Evolutionary conservation across 2,888 invertebrate species (phyloP).

Genomic region (Acheta domesticus): DNA sequence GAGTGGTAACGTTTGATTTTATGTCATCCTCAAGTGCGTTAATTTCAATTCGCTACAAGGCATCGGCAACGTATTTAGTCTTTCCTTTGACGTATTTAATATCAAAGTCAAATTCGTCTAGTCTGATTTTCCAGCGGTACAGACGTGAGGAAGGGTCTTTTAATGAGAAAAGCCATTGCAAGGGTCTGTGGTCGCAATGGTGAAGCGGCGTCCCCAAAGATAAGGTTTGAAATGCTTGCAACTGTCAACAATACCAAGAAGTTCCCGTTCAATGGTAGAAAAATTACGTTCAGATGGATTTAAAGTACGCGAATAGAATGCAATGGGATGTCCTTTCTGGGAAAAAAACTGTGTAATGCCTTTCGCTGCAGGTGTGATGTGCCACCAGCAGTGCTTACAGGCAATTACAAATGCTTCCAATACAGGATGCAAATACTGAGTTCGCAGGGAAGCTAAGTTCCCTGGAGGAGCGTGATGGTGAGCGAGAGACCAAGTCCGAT

Average conservation of each 20-base stretch:
- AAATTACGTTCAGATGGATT: background rate
- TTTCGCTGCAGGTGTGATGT: no score
- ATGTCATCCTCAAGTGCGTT: background rate
- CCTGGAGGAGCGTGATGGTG: no score
- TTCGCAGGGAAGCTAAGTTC: no score
- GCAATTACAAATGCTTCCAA: no score
- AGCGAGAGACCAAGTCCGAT: no score
- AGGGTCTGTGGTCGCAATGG: background rate
- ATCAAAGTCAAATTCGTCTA: background rate
- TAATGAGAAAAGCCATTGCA: background rate
- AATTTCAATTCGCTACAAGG: background rate
- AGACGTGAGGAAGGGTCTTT: background rate
- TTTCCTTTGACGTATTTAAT: background rate
- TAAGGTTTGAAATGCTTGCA: constrained; percentile 18
- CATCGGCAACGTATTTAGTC: background rate
- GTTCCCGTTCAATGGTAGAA: background rate
- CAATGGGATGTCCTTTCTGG: background rate
- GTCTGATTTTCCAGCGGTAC: background rate
- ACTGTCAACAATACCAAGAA: background rate
- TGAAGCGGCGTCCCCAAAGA: constrained; percentile 3
- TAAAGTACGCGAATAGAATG: background rate
- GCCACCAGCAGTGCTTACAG: no score
- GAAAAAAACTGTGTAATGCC: no score
- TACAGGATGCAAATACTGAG: no score
- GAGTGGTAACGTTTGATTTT: background rate